Percentiles rank a stretch among this genome's conserved stretches.
phyloP scores from a whole-genome alignment of 2,888 invertebrate species.

The Mesorhabditis sp. region DNA sequence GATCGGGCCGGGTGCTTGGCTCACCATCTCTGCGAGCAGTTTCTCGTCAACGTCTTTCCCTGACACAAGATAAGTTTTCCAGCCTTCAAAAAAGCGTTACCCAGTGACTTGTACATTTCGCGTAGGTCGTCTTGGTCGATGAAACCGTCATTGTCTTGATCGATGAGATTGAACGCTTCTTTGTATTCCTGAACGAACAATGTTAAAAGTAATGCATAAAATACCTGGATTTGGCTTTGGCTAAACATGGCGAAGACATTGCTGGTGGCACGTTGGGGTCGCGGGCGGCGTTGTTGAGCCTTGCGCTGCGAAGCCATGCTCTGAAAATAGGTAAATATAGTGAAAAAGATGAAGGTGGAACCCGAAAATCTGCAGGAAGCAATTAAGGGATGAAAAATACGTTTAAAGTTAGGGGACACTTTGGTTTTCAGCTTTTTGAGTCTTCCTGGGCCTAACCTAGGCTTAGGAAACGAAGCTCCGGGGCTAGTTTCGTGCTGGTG shows the following conservation, averaged over 20 bases:
- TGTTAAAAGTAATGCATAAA: slow-evolving; percentile 25
- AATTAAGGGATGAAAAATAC: no score
- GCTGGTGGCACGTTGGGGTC: slow-evolving; percentile 94
- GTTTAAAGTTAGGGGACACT: no score
- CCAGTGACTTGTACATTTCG: slow-evolving; percentile 73
- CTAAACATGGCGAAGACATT: slow-evolving; percentile 99
- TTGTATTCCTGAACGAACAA: slow-evolving; percentile 99
- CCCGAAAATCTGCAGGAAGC: no score
- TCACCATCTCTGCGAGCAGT: slow-evolving; percentile 94
- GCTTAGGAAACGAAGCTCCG: no score
- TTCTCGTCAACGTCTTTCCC: slow-evolving; percentile 92
- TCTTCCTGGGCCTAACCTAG: no score
- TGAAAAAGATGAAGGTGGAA: no score
- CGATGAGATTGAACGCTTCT: slow-evolving; percentile 99
- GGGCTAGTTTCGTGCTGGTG: no score
- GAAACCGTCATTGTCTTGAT: slow-evolving; percentile 96
- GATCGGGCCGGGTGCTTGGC: slow-evolving; percentile 80
- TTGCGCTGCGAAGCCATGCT: no score
- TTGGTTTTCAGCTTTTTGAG: no score
- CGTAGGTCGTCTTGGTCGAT: slow-evolving; percentile 96
- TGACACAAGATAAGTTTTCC: slow-evolving; percentile 65
- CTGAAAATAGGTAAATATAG: no score
- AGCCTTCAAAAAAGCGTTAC: no score
- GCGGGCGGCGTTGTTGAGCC: slow-evolving; percentile 57
- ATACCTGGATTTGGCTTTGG: slow-evolving; percentile 75